phyloP scores from a whole-genome alignment of 2,113 vertebrate genomes.

The Lynx canadensis region DNA sequence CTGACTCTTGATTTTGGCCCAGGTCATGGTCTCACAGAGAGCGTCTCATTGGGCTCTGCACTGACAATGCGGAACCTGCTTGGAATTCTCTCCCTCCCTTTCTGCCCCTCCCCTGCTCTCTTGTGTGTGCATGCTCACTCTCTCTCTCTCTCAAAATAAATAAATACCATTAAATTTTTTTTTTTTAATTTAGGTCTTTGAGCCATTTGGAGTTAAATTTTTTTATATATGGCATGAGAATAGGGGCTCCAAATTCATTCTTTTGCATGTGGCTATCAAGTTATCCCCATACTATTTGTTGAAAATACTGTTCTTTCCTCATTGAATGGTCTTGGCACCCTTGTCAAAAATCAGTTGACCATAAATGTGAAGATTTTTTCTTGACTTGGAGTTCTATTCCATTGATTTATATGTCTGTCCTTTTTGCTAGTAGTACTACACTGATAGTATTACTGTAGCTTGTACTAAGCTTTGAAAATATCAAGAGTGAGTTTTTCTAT shows the following conservation, averaged over 20 bases:
- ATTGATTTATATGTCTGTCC: neutral
- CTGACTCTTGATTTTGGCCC: no score
- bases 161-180: no score
- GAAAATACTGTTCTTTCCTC: neutral
- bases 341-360: neutral
- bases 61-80: no score
- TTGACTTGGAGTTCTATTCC: neutral
- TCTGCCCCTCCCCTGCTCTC: no score
- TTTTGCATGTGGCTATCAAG: neutral
- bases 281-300: neutral
- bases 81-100: no score
- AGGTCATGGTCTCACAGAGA: no score
- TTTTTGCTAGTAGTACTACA: neutral
- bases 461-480: constrained; percentile 16
- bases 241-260: neutral
- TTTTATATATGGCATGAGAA: neutral
- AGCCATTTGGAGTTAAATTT: neutral
- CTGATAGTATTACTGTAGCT: neutral
- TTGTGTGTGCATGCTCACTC: no score
- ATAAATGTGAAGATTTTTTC: neutral
- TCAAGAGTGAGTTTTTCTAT: neutral
- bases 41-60: no score
- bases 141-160: no score
- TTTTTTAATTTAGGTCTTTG: neutral
- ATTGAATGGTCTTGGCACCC: neutral